Percentiles rank a stretch among this genome's conserved stretches.
Conservation (phyloP, 2,888 invertebrate genomes). For the Lomographa bimaculata region DNA sequence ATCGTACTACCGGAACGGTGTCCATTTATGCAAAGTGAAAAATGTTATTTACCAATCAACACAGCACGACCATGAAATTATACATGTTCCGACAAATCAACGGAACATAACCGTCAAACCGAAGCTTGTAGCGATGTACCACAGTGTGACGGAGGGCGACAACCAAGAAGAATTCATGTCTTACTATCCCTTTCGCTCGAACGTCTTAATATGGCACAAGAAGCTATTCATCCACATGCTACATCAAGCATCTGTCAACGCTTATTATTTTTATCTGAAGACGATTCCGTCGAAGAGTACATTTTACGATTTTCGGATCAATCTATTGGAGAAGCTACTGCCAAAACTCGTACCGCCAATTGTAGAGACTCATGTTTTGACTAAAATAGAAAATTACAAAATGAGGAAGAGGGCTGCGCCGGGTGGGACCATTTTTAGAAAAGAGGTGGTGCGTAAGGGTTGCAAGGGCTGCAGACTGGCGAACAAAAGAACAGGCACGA, state of each 20-base stretch:
- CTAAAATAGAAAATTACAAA: constrained; percentile 1
- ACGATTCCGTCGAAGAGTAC: not conserved
- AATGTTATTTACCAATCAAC: constrained; percentile 5
- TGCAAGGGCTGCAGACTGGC: constrained; percentile 7
- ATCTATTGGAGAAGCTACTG: constrained; percentile 6
- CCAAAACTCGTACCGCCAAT: not conserved
- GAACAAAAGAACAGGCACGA: constrained; percentile 1
- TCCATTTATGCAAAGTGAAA: constrained; percentile 3
- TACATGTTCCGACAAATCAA: not conserved
- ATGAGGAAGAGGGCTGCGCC: not conserved
- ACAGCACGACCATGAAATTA: constrained; percentile 2
- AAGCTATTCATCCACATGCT: constrained; percentile 14
- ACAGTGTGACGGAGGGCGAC: constrained; percentile 4
- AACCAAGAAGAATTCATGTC: not conserved
- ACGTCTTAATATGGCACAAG: constrained; percentile 2
- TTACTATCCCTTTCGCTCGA: constrained; percentile 4
- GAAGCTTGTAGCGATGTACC: constrained; percentile 3
- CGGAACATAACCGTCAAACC: not conserved
- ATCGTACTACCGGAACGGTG: constrained; percentile 6
- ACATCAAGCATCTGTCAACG: constrained; percentile 2
- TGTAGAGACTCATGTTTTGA: constrained; percentile 5
- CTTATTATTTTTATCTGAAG: not conserved
- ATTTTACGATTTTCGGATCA: constrained; percentile 7
- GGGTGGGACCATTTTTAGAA: not conserved
- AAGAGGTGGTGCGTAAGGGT: constrained; percentile 8